Evolutionary conservation across 2,888 invertebrate species (phyloP).

Genomic region (Danaus chrysippus): DNA sequence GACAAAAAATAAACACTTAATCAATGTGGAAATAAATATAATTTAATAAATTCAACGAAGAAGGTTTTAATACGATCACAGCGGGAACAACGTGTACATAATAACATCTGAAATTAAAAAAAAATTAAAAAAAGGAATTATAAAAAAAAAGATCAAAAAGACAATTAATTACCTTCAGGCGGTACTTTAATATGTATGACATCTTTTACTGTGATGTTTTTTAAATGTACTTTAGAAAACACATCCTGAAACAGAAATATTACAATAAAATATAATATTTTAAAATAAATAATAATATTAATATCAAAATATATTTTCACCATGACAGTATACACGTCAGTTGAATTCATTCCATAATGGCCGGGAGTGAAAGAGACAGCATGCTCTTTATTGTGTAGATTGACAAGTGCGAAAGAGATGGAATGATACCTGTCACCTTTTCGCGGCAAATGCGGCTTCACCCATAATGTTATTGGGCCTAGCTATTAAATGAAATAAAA

Average conservation of each 20-base stretch:
- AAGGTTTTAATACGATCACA: slow-evolving; percentile 18
- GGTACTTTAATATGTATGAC: slow-evolving; percentile 28
- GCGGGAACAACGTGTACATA: slow-evolving; percentile 35
- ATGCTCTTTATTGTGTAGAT: slow-evolving; percentile 31
- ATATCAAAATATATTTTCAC: slow-evolving; percentile 38
- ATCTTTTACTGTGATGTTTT: slow-evolving; percentile 35
- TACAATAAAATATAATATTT: background rate
- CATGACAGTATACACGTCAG: slow-evolving; percentile 56
- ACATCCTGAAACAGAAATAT: slow-evolving; percentile 49
- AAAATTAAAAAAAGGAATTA: background rate
- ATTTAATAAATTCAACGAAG: too few relatives aligned
- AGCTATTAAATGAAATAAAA: slow-evolving; percentile 37
- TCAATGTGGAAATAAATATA: background rate
- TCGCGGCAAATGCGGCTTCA: slow-evolving; percentile 74
- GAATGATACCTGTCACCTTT: slow-evolving; percentile 64
- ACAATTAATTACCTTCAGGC: slow-evolving; percentile 33
- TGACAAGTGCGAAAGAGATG: slow-evolving; percentile 78
- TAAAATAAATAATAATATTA: background rate
- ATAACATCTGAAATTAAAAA: slow-evolving; percentile 36
- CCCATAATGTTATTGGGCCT: slow-evolving; percentile 70
- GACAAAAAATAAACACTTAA: background rate
- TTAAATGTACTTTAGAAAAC: slow-evolving; percentile 40
- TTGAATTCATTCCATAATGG: slow-evolving; percentile 46
- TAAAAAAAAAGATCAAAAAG: background rate
- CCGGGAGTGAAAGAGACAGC: slow-evolving; percentile 44